Percentiles rank a stretch among this genome's conserved stretches.
Evolutionary conservation across 1,140 invertebrate genomes (phyloP).

Genomic region (Apis mellifera): DNA sequence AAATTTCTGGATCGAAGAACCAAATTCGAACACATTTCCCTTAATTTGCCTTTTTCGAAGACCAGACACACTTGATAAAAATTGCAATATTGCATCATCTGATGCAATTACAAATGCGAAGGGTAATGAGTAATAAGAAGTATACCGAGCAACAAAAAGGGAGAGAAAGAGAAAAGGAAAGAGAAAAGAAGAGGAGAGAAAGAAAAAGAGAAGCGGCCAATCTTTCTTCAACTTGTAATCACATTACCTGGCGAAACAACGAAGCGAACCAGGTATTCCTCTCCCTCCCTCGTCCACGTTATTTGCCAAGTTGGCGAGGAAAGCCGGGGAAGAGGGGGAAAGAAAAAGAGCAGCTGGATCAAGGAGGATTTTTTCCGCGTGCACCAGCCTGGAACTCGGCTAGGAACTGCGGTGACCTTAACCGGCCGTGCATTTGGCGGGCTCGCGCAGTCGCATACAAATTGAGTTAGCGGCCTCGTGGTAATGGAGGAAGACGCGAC

Average conservation of each 20-base stretch:
- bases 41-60: no score
- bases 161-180: no score
- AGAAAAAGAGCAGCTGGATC: conserved; percentile 6
- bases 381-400: conserved; percentile 67
- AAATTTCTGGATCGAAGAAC: no score
- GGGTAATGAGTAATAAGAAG: no score
- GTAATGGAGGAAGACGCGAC: conserved; percentile 68
- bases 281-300: not conserved
- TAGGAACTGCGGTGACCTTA: conserved; percentile 73
- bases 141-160: no score
- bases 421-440: conserved; percentile 75
- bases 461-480: conserved; percentile 79
- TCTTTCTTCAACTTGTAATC: not conserved
- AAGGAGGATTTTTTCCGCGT: conserved; percentile 41
- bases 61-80: no score
- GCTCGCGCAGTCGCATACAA: conserved; percentile 79
- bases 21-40: no score
- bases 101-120: no score
- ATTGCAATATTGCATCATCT: no score
- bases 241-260: not conserved
- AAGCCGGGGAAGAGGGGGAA: not conserved
- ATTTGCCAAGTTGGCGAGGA: not conserved
- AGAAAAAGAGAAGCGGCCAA: not conserved
- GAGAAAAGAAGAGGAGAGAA: no score
- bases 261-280: not conserved